These are phyloP conservation scores for Orbicella faveolata DNA, from an alignment of 64 coral and sea anemone species.

Conservation along the genomic window DNA sequence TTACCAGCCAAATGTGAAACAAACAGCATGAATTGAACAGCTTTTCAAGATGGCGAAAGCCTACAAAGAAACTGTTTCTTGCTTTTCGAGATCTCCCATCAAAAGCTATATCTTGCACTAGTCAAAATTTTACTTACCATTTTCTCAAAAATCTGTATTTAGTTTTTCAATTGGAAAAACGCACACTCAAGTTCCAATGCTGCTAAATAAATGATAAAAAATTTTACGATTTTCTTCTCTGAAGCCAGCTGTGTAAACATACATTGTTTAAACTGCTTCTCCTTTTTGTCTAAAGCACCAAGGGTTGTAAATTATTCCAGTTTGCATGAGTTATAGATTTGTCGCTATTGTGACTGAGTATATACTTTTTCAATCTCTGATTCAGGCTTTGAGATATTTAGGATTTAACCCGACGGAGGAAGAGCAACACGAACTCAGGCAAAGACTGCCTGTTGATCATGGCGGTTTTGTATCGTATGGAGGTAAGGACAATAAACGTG, in stretches of 20 bases:
- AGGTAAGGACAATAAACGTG: conserved; percentile 33
- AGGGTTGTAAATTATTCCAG: background rate
- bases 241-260: conserved; percentile 13
- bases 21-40: background rate
- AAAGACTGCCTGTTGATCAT: conserved; percentile 70
- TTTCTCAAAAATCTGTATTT: background rate
- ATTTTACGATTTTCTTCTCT: background rate
- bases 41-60: background rate
- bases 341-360: background rate
- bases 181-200: background rate
- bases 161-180: too few relatives aligned
- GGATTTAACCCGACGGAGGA: conserved; percentile 81
- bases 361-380: background rate
- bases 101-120: background rate
- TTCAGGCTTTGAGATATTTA: conserved; percentile 90
- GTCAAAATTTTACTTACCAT: background rate
- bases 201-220: background rate
- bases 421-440: conserved; percentile 73
- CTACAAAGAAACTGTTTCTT: background rate
- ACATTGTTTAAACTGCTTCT: background rate
- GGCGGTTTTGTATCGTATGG: conserved; percentile 86
- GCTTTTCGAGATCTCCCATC: background rate
- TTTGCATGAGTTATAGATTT: background rate
- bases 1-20: background rate
- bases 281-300: background rate